Conservation (phyloP, 2,797 vertebrate species). For the Pseudotriccus pelzelni region DNA sequence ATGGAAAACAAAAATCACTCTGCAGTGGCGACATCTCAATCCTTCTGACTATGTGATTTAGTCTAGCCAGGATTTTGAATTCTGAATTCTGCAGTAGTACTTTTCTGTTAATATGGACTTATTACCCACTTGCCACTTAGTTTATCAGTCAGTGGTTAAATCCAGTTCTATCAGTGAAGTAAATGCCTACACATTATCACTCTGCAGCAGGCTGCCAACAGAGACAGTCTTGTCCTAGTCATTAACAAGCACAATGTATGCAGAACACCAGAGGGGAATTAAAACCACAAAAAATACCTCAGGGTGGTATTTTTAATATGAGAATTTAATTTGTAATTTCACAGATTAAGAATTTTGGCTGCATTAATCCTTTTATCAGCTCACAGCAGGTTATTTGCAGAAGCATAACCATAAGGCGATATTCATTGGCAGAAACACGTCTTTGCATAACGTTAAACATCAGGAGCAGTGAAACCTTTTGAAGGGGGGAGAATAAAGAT, state of each 20-base stretch:
- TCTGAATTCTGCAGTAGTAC: slow-evolving; percentile 77
- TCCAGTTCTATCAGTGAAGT: slow-evolving; percentile 82
- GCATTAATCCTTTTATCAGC: slow-evolving; percentile 99
- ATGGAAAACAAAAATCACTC: slow-evolving; percentile 58
- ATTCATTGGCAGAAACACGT: slow-evolving; percentile 86
- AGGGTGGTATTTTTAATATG: slow-evolving; percentile 92
- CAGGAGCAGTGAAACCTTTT: slow-evolving; percentile 84
- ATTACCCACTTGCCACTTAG: slow-evolving; percentile 85
- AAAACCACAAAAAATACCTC: slow-evolving; percentile 89
- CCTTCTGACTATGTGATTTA: slow-evolving; percentile 72
- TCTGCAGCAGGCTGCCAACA: slow-evolving; percentile 79
- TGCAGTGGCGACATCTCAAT: slow-evolving; percentile 78
- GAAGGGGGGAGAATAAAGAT: slow-evolving; percentile 86
- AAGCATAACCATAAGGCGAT: slow-evolving; percentile 84
- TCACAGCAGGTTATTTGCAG: slow-evolving; percentile 94
- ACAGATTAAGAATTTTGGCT: slow-evolving; percentile 92
- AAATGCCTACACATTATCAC: slow-evolving; percentile 85
- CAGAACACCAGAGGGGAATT: slow-evolving; percentile 87
- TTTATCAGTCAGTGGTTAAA: slow-evolving; percentile 84
- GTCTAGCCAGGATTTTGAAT: slow-evolving; percentile 79
- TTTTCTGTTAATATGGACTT: slow-evolving; percentile 83
- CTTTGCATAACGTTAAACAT: slow-evolving; percentile 85
- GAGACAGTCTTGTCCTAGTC: slow-evolving; percentile 83
- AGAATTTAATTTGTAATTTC: slow-evolving; percentile 95
- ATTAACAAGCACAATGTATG: slow-evolving; percentile 86